phyloP scores from a whole-genome alignment of 2,888 invertebrate genomes.

The Mimas tiliae region DNA sequence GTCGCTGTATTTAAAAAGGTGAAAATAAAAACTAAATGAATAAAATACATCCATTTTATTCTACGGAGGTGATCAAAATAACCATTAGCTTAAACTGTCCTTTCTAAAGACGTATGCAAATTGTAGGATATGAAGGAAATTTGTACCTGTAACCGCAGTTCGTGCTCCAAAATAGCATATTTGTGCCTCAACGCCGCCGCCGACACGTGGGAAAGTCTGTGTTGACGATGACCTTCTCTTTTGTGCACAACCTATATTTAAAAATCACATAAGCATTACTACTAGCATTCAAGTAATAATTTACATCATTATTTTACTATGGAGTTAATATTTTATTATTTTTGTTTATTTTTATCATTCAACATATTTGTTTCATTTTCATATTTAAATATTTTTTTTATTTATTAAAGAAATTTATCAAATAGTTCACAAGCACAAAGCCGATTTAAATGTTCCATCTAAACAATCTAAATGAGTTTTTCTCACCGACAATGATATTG shows the following conservation, averaged over 20 bases:
- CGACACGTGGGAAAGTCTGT: conserved; percentile 71
- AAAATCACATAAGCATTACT: conserved; percentile 1
- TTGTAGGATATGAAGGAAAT: neutral
- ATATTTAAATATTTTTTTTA: neutral
- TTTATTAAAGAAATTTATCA: neutral
- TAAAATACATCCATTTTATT: too few species aligned
- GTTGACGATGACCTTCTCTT: conserved; percentile 69
- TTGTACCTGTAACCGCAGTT: conserved; percentile 74
- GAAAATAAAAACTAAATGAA: too few species aligned
- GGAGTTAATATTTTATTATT: neutral
- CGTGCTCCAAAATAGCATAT: conserved; percentile 80
- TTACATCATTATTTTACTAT: neutral
- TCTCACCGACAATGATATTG: conserved; percentile 26
- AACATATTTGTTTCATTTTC: neutral
- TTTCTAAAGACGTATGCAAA: too few species aligned
- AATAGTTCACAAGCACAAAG: conserved; percentile 25
- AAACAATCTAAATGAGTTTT: conserved; percentile 24
- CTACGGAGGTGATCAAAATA: too few species aligned
- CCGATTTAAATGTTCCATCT: conserved; percentile 24
- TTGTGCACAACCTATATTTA: conserved; percentile 73
- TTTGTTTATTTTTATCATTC: neutral
- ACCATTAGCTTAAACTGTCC: too few species aligned
- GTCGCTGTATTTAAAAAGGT: too few species aligned
- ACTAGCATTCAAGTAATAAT: neutral
- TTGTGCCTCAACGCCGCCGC: conserved; percentile 77